Evolutionary conservation across 2,113 vertebrate genomes (phyloP), one percentile per base, ranked within the genome.

Genomic region (Carassius carassius): DNA sequence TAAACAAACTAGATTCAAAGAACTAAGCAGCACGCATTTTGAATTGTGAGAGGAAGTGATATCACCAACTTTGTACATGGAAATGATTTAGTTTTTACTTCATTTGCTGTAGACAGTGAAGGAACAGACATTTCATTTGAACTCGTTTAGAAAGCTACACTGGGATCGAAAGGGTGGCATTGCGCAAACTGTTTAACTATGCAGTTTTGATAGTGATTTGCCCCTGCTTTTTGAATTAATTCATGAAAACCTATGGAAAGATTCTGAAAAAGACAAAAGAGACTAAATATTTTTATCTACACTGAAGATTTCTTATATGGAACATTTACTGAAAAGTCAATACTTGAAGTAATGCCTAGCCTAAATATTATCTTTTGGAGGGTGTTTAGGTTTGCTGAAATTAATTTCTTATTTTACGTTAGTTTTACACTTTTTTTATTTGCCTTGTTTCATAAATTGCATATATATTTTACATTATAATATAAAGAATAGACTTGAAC

Each of bases 171-270:
- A 62, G 63, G n/a, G 62, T 12, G 82, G 78, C 58, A 77, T 77
- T 86, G 87, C 78, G 81, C 41, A 78, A 83, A 54, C 56, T 84
- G 92, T 92, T 89, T 84, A 93, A 92, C 93, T 94, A 94, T 94
- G 93, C 94, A 95, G 93, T 91, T 93, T 91, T 91, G 92, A 90
- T 88, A 88, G 78, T 87, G 76, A 75, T 84, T 86, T 54, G 54
- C 83, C 89, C 90, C 91, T 81, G 78, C 89, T 88, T 89, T 72
- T 77, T 77, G 1, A 63, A 51, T 76, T 49, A 32, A 62, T 49
- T 65, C 19, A 25, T n/a, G 58, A 37, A 41, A 41, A 41, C 41
- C 7, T 41, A 41, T 41, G 7, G 41, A 41, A 56, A 13, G 63
- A 78, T 56, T 51, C 65, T 2, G 35, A 62, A 69, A 51, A 10